A percentile compares a stretch with the other conserved stretches of the same genome.
phyloP scores from a whole-genome alignment of 2,113 vertebrate species.

The Orycteropus afer region DNA sequence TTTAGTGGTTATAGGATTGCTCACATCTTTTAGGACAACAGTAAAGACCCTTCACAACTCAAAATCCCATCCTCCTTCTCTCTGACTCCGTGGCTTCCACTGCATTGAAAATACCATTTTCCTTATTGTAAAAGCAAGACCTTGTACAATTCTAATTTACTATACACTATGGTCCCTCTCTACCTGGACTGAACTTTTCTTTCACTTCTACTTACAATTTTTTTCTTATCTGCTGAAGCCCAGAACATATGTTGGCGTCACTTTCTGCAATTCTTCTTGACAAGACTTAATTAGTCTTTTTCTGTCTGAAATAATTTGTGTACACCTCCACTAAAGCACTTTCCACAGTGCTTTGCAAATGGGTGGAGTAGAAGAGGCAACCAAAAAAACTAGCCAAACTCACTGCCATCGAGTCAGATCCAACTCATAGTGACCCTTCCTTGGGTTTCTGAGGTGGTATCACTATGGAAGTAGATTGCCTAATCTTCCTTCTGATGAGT shows the following conservation, averaged over 20 bases:
- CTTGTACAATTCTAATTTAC: background rate
- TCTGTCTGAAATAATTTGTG: conserved; percentile 27
- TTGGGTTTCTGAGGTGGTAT: too few relatives aligned
- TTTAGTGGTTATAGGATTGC: background rate
- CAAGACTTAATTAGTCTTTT: background rate
- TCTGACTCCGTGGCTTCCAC: background rate
- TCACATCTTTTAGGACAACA: background rate
- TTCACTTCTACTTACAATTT: background rate
- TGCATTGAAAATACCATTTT: background rate
- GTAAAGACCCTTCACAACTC: background rate
- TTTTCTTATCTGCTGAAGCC: conserved; percentile 3
- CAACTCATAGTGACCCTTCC: too few relatives aligned
- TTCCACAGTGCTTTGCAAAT: background rate
- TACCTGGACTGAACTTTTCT: background rate
- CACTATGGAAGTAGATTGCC: too few relatives aligned
- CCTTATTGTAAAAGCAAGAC: background rate
- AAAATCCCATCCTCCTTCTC: background rate
- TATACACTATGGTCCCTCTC: background rate
- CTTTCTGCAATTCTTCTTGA: background rate
- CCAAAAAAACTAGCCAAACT: too few relatives aligned
- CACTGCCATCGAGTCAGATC: too few relatives aligned
- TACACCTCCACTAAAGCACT: background rate
- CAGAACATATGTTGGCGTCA: background rate
- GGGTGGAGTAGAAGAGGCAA: background rate
- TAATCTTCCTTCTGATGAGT: too few relatives aligned